A percentile compares a stretch with the other conserved stretches of the same genome.
Conservation (phyloP, 2,113 vertebrate genomes). For the Microcebus jonahi region DNA sequence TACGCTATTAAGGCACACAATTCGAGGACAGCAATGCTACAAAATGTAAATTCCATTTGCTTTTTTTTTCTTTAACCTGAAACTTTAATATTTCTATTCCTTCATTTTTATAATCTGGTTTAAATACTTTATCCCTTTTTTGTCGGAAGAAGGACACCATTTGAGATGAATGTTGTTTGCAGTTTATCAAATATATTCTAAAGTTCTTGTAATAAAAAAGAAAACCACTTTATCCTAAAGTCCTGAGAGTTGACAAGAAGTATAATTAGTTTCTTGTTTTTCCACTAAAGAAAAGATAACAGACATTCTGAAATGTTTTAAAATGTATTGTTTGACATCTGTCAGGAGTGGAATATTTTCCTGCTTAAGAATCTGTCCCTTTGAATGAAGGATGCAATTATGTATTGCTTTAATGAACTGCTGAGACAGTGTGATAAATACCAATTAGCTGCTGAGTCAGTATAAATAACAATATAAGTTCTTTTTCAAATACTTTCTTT, state of each 20-base stretch:
- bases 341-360: not conserved
- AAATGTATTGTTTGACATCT: conserved; percentile 10
- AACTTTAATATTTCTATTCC: conserved; percentile 53
- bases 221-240: conserved; percentile 56
- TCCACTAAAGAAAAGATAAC: conserved; percentile 44
- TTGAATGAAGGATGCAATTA: conserved; percentile 24
- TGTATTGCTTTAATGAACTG: not conserved
- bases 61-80: conserved; percentile 50
- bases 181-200: conserved; percentile 57
- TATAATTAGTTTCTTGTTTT: conserved; percentile 44
- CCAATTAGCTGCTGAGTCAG: conserved; percentile 11
- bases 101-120: conserved; percentile 56
- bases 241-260: conserved; percentile 50
- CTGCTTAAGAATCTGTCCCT: not conserved
- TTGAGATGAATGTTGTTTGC: not conserved
- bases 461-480: conserved; percentile 3
- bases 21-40: conserved; percentile 65
- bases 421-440: not conserved
- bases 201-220: conserved; percentile 59
- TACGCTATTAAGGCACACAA: conserved; percentile 77
- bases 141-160: conserved; percentile 17
- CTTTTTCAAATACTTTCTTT: not conserved
- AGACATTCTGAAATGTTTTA: not conserved
- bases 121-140: conserved; percentile 17
- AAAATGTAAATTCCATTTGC: conserved; percentile 75